Evolutionary conservation across 1,140 invertebrate species (phyloP), one percentile per base, ranked within the genome.

Genomic region (Proales similis): DNA sequence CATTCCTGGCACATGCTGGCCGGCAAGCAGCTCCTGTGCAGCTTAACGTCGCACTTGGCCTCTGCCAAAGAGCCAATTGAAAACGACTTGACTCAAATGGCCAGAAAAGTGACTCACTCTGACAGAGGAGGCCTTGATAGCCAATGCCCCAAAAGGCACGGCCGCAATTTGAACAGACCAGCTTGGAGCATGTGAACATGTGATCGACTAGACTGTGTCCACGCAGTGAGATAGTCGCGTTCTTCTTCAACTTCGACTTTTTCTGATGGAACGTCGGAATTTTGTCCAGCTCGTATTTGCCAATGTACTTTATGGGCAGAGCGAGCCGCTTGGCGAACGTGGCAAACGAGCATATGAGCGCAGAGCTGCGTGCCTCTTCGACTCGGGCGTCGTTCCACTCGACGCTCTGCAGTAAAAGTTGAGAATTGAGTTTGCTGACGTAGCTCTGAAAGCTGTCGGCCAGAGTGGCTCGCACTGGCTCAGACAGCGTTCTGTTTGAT

Each of bases 81-180:
- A 20, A 6, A 4, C 11, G 30, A 57, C n/a, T 57, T 24, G 12
- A 19, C 32, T 26, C 12, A 24, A 11, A 39, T 39, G 19, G 12
- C 30, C 11, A 29, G 5, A 48, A 51, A 51, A 51, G 45, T 32
- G 1, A 14, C 24, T 19, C 36, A 61, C 57, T 45, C 47, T 45
- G 39, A 26, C 57, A 61, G 24, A 45, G 20, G 11, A 45, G n/a
- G 17, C 57, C 57, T 61, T 61, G 57, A 32, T 61, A 46, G 11
- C 39, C 39, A 20, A 61, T 61, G 14, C 57, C 57, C 57, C 57
- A 61, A 30, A 61, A 61, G n/a, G 57, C 42, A 24, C 47, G 39
- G 27, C 24, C 17, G 19, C 57, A 61, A 9, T 11, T 12, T 14
- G 7, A 45, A 30, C 57, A 61, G 4, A 61, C 2, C n/a, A 45